Evolutionary conservation across 2,888 invertebrate genomes (phyloP).

Genomic region (Catocala sponsa): DNA sequence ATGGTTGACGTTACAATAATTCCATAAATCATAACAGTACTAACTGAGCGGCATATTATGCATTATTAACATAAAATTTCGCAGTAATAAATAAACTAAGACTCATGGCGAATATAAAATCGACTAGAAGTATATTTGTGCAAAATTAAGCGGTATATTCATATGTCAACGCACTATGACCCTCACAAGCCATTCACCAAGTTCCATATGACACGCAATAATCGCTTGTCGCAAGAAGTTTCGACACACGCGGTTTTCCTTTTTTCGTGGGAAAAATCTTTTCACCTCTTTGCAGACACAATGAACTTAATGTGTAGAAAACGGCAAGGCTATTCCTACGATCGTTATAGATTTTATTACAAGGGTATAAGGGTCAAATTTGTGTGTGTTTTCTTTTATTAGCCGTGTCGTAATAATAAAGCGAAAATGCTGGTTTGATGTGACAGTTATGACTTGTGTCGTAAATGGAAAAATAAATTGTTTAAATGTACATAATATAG

Average conservation of each 20-base stretch:
- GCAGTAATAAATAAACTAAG: too few species aligned
- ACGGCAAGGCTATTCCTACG: conserved; percentile 49
- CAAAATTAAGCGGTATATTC: conserved; percentile 31
- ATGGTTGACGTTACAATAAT: too few species aligned
- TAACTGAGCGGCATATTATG: too few species aligned
- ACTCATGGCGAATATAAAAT: conserved; percentile 1
- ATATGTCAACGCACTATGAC: conserved; percentile 53
- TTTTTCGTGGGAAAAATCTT: conserved; percentile 85
- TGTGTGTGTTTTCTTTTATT: conserved; percentile 19
- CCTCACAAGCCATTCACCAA: conserved; percentile 55
- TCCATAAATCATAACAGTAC: too few species aligned
- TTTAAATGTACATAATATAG: neutral
- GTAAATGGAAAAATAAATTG: conserved; percentile 1
- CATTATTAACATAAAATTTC: too few species aligned
- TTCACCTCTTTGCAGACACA: conserved; percentile 75
- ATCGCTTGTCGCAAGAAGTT: conserved; percentile 70
- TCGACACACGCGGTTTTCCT: conserved; percentile 77
- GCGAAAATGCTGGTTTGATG: conserved; percentile 38
- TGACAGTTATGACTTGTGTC: conserved; percentile 10
- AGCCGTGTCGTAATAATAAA: conserved; percentile 43
- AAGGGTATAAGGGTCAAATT: conserved; percentile 21
- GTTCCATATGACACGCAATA: conserved; percentile 65
- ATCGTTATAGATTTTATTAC: conserved; percentile 25
- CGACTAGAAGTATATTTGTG: conserved; percentile 20
- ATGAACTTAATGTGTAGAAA: conserved; percentile 63